Evolutionary conservation across 2,797 vertebrate genomes (phyloP), one percentile per base, ranked within the genome.

Genomic region (Aulostomus chinensis): DNA sequence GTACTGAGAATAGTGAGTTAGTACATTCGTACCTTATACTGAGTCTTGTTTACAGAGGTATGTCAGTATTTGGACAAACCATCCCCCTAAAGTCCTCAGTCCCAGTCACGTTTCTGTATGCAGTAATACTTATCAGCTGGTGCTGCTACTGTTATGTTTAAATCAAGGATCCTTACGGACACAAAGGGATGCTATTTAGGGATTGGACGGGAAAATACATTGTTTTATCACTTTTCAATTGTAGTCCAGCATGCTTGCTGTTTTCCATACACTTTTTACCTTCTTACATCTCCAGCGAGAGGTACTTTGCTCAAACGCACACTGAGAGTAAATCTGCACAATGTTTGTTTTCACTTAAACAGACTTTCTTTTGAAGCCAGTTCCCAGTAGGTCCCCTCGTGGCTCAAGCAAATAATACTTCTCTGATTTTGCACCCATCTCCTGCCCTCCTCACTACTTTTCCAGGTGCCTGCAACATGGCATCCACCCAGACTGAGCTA

Each of bases 401-500:
- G 14, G 10, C 13, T 17, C 8, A 31, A 60, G 31, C 31, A 35
- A 66, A 22, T 21, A 26, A 52, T 45, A n/a, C 28, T 9, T 9
- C 36, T 30, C 34, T 21, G 25, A 41, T 43, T 34, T 38, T 41
- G n/a, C 22, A 5, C 29, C 9, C 22, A 45, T 30, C 49, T 26
- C 29, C 39, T 9, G 43, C 42, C 42, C 7, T 36, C 31, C 56
- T 43, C 26, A n/a, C 41, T 46, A 29, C 52, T 54, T 49, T 52
- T 43, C 47, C 50, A 40, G 42, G 48, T 30, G 46, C 54, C 28
- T 38, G 47, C 38, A 18, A 47, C 55, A 45, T 47, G 57, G 35
- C 68, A 36, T 25, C 11, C 14, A 51, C 60, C 53, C 50, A 28
- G 4, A 55, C 50, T 28, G 16, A 48, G 52, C 76, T 67, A 80